Base-by-base conservation (phyloP, 2,797 vertebrate species). In the Mus caroli region DNA sequence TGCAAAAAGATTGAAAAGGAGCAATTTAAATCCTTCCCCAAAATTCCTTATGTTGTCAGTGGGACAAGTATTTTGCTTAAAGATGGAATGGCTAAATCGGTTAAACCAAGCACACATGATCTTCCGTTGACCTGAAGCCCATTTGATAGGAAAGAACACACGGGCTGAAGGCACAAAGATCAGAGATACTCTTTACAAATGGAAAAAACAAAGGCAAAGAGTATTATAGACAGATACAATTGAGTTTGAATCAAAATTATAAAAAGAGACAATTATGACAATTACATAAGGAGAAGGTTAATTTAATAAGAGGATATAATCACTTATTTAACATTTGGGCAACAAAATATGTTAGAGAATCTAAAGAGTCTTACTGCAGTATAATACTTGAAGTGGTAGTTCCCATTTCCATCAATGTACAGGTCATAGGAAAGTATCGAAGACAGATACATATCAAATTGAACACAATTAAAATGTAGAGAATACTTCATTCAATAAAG, bases 131-230 rank as follows among this genome's bases (percentile, higher is more conserved):
- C 8, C 71, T 24, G 64, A 60, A 12, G 46, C 4, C 11, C 28
- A 14, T 43, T 88, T 58, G 4, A 20, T 22, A 34, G 31, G 24
- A n/a, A 79, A 19, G 37, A 17, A 10, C 10, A 64, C 1, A 1
- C 28, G 3, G 10, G 26, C 15, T 69, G 15, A 58, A 50, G 26
- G 1, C 2, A 34, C 0, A 0, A 79, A 12, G 2, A 6, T 19
- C 1, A 17, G 28, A 6, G 2, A 46, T 31, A 58, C 4, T 58
- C 9, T 10, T 28, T 22, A 13, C 1, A 93, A 6, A 71, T 80
- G 22, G 22, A 20, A 88, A 20, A 88, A 56, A 20, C 31, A 40
- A 79, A 69, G 43, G 28, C 37, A 78, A 10, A 43, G 7, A 60
- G n/a, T n/a, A 26, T 3, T 82, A 46, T 15, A 58, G 6, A 50